These are phyloP conservation scores for Calliphora vomitoria DNA, from an alignment of 2,888 invertebrate species.

Conservation along the genomic window DNA sequence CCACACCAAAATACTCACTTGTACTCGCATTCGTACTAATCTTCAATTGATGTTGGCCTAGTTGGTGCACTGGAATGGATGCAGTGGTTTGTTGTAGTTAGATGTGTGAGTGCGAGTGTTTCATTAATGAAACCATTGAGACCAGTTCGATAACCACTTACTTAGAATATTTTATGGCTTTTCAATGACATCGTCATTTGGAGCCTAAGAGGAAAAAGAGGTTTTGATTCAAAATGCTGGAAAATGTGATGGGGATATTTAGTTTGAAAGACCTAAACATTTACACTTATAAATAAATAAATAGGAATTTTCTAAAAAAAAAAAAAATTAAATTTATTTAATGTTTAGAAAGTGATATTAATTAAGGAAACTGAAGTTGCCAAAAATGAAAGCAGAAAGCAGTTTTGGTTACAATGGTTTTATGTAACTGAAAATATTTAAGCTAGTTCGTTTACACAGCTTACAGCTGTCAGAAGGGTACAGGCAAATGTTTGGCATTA, in stretches of 20 bases:
- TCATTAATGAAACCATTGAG: conserved; percentile 39
- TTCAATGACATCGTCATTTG: conserved; percentile 29
- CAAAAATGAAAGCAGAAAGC: too few relatives aligned
- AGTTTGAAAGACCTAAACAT: not conserved
- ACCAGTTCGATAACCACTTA: conserved; percentile 37
- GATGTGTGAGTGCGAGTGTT: not conserved
- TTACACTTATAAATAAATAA: not conserved
- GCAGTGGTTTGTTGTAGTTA: not conserved
- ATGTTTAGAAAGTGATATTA: not conserved
- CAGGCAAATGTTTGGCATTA: too few relatives aligned
- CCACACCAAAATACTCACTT: conserved; percentile 33
- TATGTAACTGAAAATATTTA: too few relatives aligned
- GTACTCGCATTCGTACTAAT: not conserved
- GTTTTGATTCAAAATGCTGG: conserved; percentile 1
- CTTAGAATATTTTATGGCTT: conserved; percentile 18
- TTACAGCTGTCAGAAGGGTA: too few relatives aligned
- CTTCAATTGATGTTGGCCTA: conserved; percentile 27
- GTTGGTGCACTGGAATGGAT: not conserved
- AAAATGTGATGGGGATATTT: not conserved
- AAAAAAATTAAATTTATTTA: not conserved
- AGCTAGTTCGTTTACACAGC: too few relatives aligned
- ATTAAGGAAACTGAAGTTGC: not conserved
- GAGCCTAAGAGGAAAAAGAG: conserved; percentile 5
- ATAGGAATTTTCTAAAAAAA: not conserved
- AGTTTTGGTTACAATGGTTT: too few relatives aligned